Base-by-base conservation (phyloP, 2,797 vertebrate genomes). In the Chrysocyon brachyurus region DNA sequence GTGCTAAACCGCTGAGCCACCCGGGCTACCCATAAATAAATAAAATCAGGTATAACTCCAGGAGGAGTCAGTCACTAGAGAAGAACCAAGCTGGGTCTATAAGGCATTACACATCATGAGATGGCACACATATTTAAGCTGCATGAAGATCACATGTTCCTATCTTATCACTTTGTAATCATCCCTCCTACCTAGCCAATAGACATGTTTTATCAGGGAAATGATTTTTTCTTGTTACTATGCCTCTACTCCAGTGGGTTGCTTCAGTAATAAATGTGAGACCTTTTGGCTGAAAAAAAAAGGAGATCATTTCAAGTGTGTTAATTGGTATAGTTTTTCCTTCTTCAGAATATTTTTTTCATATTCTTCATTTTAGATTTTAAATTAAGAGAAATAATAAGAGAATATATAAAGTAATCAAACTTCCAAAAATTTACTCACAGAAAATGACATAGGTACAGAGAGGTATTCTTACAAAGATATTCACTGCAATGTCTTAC, bases 21-120 rank as follows among this genome's bases (percentile, higher is more conserved):
- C 40, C 0, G 40, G 40, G 40, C 40, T 46, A 46, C 40, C 40
- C 40, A 46, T 46, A 46, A 46, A 46, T 46, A 46, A 46, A 46
- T 46, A 46, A 46, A 46, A 68, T 68, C 84, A 98, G 96, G 87
- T 97, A 97, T 87, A 98, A 98, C 79, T 98, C 97, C 36, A 98
- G 97, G 96, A 97, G 97, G 88, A 96, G 96, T 87, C 97, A 96
- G 96, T 87, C 97, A 98, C 19, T 98, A 97, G 97, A 98, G 97
- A 82, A 97, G 97, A 94, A 98, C 97, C 8, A 98, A 98, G 88
- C 96, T 97, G 75, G 97, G 97, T 68, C 96, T 98, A 1, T 98
- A 57, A 97, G 33, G 26, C 95, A 17, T 72, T 19, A 1, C 21
- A 22, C 15, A 33, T 33, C 17, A 14, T 8, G 52, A 15, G 36